Evolutionary conservation across 1,140 invertebrate genomes (phyloP).

Genomic region (Epicauta chinensis): DNA sequence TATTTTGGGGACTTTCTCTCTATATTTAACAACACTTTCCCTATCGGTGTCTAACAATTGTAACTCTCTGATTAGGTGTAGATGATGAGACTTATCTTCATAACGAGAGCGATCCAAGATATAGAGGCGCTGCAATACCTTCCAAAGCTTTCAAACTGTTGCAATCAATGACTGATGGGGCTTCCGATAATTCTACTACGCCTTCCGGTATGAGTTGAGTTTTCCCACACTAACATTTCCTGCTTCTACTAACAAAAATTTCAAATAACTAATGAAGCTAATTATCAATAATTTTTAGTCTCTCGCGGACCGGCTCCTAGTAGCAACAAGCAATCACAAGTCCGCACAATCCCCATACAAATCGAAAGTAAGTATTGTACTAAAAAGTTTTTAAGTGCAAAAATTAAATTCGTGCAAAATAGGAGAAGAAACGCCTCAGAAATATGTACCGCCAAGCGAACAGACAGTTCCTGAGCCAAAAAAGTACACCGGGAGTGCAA

Average conservation of each 20-base stretch:
- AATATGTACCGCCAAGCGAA: conserved; percentile 58
- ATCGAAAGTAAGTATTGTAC: conserved; percentile 32
- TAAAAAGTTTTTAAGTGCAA: background rate
- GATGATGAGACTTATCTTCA: conserved; percentile 51
- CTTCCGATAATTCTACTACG: conserved; percentile 1
- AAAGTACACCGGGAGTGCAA: conserved; percentile 75
- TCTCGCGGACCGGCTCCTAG: conserved; percentile 9
- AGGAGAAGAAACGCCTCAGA: conserved; percentile 44
- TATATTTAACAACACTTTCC: background rate
- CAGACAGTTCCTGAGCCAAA: conserved; percentile 63
- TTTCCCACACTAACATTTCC: background rate
- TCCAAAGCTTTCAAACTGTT: conserved; percentile 63
- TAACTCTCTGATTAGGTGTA: conserved; percentile 38
- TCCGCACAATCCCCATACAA: conserved; percentile 37
- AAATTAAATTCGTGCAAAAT: conserved; percentile 6
- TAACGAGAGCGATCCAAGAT: conserved; percentile 56
- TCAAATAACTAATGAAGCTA: background rate
- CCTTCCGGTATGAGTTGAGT: conserved; percentile 19
- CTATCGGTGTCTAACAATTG: background rate
- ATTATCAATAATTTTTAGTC: conserved; percentile 3
- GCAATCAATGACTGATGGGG: conserved; percentile 52
- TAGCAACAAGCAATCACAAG: conserved; percentile 15
- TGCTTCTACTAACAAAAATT: background rate
- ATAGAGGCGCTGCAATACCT: conserved; percentile 61
- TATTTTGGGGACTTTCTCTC: background rate